Conservation (phyloP, 2,113 vertebrate species). For the Bujurquina vittata region DNA sequence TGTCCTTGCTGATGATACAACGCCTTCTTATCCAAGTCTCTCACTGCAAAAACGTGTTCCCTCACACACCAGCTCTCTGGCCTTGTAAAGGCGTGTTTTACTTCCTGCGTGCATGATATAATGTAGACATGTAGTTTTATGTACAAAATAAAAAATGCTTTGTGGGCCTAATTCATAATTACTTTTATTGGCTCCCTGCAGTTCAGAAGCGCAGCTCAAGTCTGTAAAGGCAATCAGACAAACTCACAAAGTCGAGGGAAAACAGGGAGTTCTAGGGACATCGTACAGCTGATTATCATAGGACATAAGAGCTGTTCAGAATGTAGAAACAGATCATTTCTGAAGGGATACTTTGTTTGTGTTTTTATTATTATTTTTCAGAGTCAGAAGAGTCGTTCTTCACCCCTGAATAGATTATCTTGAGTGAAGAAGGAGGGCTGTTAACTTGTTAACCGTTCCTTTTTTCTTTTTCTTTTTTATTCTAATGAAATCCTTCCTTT, state of each 20-base stretch:
- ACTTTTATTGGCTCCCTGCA: background rate
- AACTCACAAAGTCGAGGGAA: background rate
- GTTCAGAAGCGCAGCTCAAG: slow-evolving; percentile 6
- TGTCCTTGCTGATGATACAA: slow-evolving; percentile 49
- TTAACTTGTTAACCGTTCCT: background rate
- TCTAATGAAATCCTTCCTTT: background rate
- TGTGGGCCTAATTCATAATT: background rate
- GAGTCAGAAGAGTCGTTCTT: background rate
- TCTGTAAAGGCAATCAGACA: background rate
- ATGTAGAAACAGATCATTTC: slow-evolving; percentile 6
- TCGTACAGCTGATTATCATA: slow-evolving; percentile 17
- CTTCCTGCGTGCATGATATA: background rate
- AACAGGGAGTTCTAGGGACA: background rate
- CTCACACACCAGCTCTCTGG: background rate
- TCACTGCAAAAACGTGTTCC: slow-evolving; percentile 28
- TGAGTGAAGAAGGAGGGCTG: background rate
- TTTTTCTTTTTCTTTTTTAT: background rate
- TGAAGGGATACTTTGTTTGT: background rate
- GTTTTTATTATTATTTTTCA: background rate
- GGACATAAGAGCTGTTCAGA: slow-evolving; percentile 25
- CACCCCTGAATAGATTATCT: background rate
- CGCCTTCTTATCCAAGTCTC: slow-evolving; percentile 64
- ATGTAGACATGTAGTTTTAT: background rate
- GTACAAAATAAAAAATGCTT: background rate
- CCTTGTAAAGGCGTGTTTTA: slow-evolving; percentile 21